Evolutionary conservation across 2,113 vertebrate species (phyloP).

Genomic region (Noctilio leporinus): DNA sequence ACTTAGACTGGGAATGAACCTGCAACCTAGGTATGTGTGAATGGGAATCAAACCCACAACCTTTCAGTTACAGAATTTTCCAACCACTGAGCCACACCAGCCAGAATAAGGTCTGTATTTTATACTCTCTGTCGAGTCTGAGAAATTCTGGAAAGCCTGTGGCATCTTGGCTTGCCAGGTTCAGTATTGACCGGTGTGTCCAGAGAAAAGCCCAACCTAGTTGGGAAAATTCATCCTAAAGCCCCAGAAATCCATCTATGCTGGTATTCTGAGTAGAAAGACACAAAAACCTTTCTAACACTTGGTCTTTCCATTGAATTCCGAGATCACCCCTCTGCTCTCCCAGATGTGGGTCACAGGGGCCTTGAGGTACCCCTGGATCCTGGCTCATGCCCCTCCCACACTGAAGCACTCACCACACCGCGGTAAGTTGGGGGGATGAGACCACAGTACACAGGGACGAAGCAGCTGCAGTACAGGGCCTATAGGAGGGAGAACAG

Average conservation of each 20-base stretch:
- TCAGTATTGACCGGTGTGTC: background rate
- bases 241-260: background rate
- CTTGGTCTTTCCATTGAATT: background rate
- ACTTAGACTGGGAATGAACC: too few species aligned
- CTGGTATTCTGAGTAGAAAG: background rate
- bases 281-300: background rate
- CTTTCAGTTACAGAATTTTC: too few species aligned
- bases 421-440: constrained; percentile 84
- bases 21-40: too few species aligned
- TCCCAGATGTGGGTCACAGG: background rate
- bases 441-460: constrained; percentile 89
- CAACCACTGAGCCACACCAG: too few species aligned
- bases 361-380: background rate
- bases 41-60: too few species aligned
- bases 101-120: too few species aligned
- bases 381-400: background rate
- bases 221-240: background rate
- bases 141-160: background rate
- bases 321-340: background rate
- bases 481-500: constrained; percentile 76
- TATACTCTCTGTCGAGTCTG: background rate
- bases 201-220: background rate
- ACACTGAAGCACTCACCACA: constrained; percentile 72
- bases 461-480: constrained; percentile 91
- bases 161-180: background rate